Evolutionary conservation across 2,888 invertebrate species (phyloP), one percentile per base, ranked within the genome.

Genomic region (Gortyna flavago): DNA sequence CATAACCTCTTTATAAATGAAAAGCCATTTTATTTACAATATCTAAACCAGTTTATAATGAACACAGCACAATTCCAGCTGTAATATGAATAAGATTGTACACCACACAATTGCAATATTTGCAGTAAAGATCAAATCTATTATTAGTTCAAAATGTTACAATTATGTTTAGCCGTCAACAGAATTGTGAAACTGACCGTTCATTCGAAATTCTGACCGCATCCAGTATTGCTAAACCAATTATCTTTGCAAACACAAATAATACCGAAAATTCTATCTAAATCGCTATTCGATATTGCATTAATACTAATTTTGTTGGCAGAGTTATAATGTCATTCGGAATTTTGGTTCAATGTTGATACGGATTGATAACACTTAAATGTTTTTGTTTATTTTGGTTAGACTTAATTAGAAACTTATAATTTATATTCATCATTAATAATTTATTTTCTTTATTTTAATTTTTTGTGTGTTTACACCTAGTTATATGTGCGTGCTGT

Each of bases 111-210:
- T 54, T 21, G 64, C 72, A 85, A 48, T 70, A 72, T 71, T 81
- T 72, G 82, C 77, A 83, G 65, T 85, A 68, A 71, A 82, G 83
- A 82, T 83, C 67, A 68, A 85, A 72, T 85, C 67, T 85, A 72
- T 71, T 72, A 82, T 83, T 73, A 68, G 85, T 85, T 66, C 6
- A 41, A 57, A 81, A 72, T 65, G n/a, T 62, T 62, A 32, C 41
- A 38, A 38, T 41, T 44, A 29, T 54, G 57, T 77, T 85, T 57
- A 79, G 38, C 41, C 11, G 59, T 69, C 62, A 68, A 74, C 79
- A 79, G 21, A 64, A 72, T 72, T 75, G 59, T 83, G 74, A 61
- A 70, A 72, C 59, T 51, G 61, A 13, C 59, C 70, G 44, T 83
- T 65, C 70, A 69, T 75, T 86, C 16, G 75, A 65, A 71, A 86